phyloP scores from a whole-genome alignment of 2,113 vertebrate genomes.

The Gallinago undulata region DNA sequence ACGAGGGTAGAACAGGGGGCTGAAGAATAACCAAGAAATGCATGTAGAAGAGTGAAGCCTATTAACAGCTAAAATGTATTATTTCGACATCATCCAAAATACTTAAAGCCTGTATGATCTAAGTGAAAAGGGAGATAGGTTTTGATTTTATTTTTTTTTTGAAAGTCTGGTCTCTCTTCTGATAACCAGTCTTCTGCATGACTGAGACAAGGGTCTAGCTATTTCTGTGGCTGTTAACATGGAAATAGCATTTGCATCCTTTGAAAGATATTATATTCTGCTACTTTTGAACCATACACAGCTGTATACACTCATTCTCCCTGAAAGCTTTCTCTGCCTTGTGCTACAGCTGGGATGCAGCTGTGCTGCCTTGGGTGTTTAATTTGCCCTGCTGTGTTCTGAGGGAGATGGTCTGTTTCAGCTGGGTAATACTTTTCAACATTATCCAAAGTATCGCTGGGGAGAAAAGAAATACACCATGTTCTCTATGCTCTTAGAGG shows the following conservation, averaged over 20 bases:
- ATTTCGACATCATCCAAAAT: background rate
- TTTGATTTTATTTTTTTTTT: background rate
- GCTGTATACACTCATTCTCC: background rate
- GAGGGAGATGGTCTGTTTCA: background rate
- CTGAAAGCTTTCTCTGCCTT: background rate
- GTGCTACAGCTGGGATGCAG: background rate
- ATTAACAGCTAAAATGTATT: background rate
- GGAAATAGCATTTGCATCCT: background rate
- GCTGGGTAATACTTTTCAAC: background rate
- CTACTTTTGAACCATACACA: background rate
- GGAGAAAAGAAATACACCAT: background rate
- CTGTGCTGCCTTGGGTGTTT: background rate
- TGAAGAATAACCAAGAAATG: background rate
- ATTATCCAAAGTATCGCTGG: background rate
- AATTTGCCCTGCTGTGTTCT: fast-evolving
- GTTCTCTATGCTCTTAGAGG: background rate
- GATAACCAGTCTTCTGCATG: fast-evolving
- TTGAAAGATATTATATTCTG: background rate
- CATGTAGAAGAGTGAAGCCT: background rate
- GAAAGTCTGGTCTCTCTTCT: background rate
- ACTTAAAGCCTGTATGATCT: background rate
- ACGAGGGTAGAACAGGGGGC: background rate
- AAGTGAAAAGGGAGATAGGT: background rate
- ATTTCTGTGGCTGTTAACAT: background rate
- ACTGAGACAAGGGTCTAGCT: background rate